Evolutionary conservation across 2,113 vertebrate genomes (phyloP), one percentile per base, ranked within the genome.

Genomic region (Pelecanoides urinatrix): DNA sequence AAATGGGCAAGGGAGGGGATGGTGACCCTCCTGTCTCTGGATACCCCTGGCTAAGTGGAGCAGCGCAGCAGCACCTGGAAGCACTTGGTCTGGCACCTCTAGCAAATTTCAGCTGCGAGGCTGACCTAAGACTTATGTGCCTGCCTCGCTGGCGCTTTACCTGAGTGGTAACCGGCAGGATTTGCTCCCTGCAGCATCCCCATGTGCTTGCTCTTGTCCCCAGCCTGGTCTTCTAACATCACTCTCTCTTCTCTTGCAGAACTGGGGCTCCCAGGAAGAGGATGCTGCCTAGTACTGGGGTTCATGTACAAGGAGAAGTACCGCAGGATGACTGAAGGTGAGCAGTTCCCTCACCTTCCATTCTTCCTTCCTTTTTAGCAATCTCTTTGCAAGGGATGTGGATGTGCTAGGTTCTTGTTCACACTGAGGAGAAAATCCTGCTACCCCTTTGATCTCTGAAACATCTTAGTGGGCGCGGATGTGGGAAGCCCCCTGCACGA

Each of bases 301-400:
- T 98, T 98, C 96, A 98, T 98, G 98, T 98, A 98, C 96, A 98
- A 98, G 96, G 98, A 98, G 97, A 98, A 98, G 96, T 98, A 98
- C 93, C 98, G 98, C 90, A 98, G 98, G 90, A 98, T 98, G 98
- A 98, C 98, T 98, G 98, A 98, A 98, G 98, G 98, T 98, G 91
- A 98, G 98, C 97, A 10, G 49, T 9, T 82, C n/a, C 32, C 55
- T 82, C 93, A 47, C 90, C 94, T 96, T 85, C 87, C 40, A 6
- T 56, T 65, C 85, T 34, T 59, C 66, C 27, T 78, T 86, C 73
- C 70, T 79, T 53, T 38, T 79, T 2, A 75, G 76, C 61, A 6
- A 6, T 44, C 72, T 86, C 34, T 3, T 42, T 15, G n/a, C 22
- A 32, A 80, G 73, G 58, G 26, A 3, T 5, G 22, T 12, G 11